Evolutionary conservation across 2,888 invertebrate species (phyloP).

Genomic region (Euphydryas editha): DNA sequence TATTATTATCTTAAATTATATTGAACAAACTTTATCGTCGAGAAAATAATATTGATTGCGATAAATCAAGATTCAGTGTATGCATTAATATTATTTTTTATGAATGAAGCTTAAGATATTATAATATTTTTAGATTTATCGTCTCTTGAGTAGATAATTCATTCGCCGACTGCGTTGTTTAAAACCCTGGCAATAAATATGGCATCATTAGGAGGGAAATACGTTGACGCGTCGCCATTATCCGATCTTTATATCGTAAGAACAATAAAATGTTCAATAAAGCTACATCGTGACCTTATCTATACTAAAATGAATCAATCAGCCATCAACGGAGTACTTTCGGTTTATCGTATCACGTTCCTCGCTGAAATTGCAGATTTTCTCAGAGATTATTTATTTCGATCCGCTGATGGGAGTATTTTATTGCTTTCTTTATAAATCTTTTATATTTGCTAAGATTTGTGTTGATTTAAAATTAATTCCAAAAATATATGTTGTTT

Average conservation of each 20-base stretch:
- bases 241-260: slow-evolving; percentile 2
- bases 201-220: slow-evolving; percentile 29
- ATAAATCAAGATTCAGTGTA: slow-evolving; percentile 34
- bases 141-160: slow-evolving; percentile 29
- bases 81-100: slow-evolving; percentile 38
- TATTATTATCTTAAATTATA: slow-evolving; percentile 30
- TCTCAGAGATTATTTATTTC: slow-evolving; percentile 44
- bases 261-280: slow-evolving; percentile 70
- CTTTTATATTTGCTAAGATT: not conserved
- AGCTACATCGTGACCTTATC: slow-evolving; percentile 63
- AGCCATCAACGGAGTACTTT: slow-evolving; percentile 58
- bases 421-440: not conserved
- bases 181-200: slow-evolving; percentile 32
- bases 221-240: slow-evolving; percentile 4
- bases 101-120: slow-evolving; percentile 37
- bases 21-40: slow-evolving; percentile 20
- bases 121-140: slow-evolving; percentile 36
- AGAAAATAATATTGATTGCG: slow-evolving; percentile 32
- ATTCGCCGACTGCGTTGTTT: slow-evolving; percentile 30
- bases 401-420: slow-evolving; percentile 9
- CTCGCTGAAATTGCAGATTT: slow-evolving; percentile 49
- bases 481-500: too few species aligned
- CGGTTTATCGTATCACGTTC: slow-evolving; percentile 53
- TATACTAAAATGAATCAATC: slow-evolving; percentile 71
- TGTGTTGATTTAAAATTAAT: not conserved